Base-by-base conservation (phyloP, 1,140 invertebrate genomes). In the Cotesia typhae region DNA sequence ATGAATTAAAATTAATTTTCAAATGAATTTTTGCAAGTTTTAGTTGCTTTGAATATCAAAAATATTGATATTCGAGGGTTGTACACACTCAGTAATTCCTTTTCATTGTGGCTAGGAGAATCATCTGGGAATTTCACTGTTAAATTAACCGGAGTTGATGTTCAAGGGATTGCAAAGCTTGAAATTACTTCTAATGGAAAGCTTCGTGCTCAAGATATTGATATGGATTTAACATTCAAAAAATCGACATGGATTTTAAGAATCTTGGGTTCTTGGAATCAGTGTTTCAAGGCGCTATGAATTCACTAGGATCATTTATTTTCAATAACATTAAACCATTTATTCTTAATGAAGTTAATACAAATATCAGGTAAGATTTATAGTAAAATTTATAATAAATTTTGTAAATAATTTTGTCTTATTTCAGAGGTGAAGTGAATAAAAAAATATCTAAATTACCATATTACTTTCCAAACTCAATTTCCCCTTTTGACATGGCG, bases 261-360 rank as follows among this genome's bases (percentile, higher is more conserved):
- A 94, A 94, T 81, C 86, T 94, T 0, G 94, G 94, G 3, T 90
- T 94, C 65, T 84, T 94, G 38, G 92, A 92, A 0, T 87, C 88
- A 17, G 88, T 95, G 70, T 91, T 95, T 72, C 93, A 95, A 86
- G 89, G 92, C 0, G 86, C 95, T 37, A 89, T 95, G 2, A 95
- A 95, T 81, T 92, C 93, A 0, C 88, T 94, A 0, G 94, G 94
- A 0, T 90, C 90, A n/a, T 91, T 94, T 59, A 87, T 96, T 0
- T 96, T 96, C 76, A 94, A 95, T 78, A 92, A 92, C 9, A 93
- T 95, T 70, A 95, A 95, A 80, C 94, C 94, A 0, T 94, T 93
- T 71, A 91, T 95, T 75, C 84, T 95, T 4, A 90, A 89, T 74
- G 91, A 95, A 83, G 92, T 93, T 0, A 94, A 95, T 77, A 90